Percentiles rank a stretch among this genome's conserved stretches.
Conservation (phyloP, 2,888 invertebrate genomes). For the Byasa hedistus region DNA sequence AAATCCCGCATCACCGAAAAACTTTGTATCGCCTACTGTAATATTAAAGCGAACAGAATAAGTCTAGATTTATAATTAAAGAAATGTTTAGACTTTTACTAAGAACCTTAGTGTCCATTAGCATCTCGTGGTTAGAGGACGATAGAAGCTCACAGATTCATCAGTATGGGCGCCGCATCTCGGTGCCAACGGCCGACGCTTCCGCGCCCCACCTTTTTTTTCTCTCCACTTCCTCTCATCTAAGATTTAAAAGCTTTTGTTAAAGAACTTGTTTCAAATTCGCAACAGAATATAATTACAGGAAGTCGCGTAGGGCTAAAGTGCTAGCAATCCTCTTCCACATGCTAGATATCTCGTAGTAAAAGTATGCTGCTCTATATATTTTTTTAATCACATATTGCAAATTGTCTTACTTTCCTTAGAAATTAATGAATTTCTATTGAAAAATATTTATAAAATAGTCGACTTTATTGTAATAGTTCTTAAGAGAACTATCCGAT, state of each 20-base stretch:
- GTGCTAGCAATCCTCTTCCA: not conserved
- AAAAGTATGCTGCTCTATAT: no score
- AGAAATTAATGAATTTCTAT: no score
- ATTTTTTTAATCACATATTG: no score
- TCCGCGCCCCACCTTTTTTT: conserved; percentile 60
- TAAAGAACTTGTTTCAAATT: conserved; percentile 6
- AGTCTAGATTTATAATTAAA: not conserved
- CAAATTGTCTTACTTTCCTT: no score
- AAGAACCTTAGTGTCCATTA: conserved; percentile 46
- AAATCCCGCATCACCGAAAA: no score
- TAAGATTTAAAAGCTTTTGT: conserved; percentile 23
- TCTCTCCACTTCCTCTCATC: conserved; percentile 52
- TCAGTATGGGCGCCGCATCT: conserved; percentile 61
- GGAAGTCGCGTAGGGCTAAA: not conserved
- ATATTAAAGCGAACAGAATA: not conserved
- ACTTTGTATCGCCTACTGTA: no score
- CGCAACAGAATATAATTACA: conserved; percentile 1
- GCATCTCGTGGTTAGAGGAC: conserved; percentile 45
- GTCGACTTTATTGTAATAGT: no score
- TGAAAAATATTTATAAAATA: no score
- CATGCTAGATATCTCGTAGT: no score
- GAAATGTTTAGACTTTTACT: conserved; percentile 17
- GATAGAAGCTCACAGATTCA: conserved; percentile 35
- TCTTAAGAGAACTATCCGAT: not conserved
- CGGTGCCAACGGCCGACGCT: conserved; percentile 63